Conservation (phyloP, 2,113 vertebrate species). For the Hyperoodon ampullatus region DNA sequence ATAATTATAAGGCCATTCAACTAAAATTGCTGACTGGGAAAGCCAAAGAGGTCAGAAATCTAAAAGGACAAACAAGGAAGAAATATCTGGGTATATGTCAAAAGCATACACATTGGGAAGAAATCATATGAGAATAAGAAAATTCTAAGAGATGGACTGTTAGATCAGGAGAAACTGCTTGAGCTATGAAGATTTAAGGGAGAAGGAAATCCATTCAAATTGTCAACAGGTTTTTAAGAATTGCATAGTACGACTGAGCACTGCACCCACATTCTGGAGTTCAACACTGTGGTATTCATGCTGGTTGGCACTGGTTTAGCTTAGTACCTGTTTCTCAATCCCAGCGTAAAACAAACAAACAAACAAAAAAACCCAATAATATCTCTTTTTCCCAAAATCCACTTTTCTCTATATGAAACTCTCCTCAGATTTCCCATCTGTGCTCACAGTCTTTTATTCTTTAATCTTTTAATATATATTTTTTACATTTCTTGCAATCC, state of each 20-base stretch:
- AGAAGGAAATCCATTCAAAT: not conserved
- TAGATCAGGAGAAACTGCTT: not conserved
- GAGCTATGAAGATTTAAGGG: not conserved
- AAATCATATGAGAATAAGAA: not conserved
- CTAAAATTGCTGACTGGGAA: not conserved
- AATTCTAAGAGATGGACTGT: not conserved
- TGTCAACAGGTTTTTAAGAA: not conserved
- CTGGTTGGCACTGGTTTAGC: not conserved
- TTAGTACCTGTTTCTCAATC: not conserved
- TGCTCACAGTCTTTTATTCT: not conserved
- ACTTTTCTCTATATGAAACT: not conserved
- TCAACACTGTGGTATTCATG: not conserved
- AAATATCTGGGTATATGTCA: not conserved
- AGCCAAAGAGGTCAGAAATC: not conserved
- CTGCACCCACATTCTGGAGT: not conserved
- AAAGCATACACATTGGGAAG: not conserved
- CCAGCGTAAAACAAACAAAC: not conserved
- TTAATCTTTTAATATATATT: not conserved
- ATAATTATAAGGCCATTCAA: not conserved
- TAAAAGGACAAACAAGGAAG: not conserved
- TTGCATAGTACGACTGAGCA: not conserved
- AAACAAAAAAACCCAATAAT: not conserved
- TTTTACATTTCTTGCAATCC: not conserved
- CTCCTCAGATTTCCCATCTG: not conserved
- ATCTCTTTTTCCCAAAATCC: not conserved